phyloP scores from a whole-genome alignment of 2,888 invertebrate species.

The Capitulum mitella region DNA sequence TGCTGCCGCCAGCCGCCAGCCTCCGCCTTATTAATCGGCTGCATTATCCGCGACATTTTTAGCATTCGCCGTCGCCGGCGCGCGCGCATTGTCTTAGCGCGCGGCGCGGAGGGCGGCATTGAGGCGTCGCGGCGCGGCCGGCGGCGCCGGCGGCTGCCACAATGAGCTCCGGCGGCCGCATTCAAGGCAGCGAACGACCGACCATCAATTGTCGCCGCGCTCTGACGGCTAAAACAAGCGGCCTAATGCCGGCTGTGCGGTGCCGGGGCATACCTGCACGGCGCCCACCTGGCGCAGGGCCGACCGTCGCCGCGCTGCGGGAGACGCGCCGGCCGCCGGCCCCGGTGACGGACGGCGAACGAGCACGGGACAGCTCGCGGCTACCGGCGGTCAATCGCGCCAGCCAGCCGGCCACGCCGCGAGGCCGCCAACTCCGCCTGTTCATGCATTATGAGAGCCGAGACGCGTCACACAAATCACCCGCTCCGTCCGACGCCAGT shows the following conservation, averaged over 20 bases:
- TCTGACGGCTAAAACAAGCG: slow-evolving; percentile 6
- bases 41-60: background rate
- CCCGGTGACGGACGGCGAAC: background rate
- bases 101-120: background rate
- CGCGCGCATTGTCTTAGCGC: slow-evolving; percentile 13
- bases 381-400: no score
- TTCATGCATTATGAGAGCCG: no score
- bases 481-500: no score
- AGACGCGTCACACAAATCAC: no score
- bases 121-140: background rate
- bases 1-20: background rate
- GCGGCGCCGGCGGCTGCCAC: background rate
- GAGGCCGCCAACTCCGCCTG: no score
- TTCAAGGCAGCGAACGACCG: background rate
- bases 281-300: background rate
- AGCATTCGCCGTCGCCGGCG: background rate
- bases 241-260: background rate
- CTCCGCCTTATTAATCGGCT: background rate
- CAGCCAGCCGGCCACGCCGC: no score
- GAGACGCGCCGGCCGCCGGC: background rate
- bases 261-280: background rate
- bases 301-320: background rate
- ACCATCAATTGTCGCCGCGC: background rate
- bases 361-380: no score
- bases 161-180: background rate